Conservation (phyloP, 2,113 vertebrate species). For the Cryptomyrus ogoouensis region DNA sequence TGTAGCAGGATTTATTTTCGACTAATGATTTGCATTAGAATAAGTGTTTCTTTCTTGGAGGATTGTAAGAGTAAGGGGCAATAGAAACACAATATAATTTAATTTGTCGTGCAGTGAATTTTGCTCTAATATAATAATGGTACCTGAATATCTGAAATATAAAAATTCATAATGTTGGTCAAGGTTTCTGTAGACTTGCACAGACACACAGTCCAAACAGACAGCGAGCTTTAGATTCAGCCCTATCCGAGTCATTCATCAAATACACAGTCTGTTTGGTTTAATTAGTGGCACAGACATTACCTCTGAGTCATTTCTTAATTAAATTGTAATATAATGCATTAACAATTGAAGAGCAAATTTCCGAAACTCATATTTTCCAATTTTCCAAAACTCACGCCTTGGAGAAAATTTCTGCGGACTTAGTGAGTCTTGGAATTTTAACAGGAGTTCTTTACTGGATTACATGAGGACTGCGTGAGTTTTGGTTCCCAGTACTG, state of each 20-base stretch:
- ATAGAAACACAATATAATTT: not conserved
- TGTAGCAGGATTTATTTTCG: constrained; percentile 16
- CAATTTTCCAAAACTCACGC: not conserved
- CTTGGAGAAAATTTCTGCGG: not conserved
- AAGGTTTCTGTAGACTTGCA: not conserved
- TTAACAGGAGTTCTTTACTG: not conserved
- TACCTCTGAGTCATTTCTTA: not conserved
- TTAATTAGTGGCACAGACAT: not conserved
- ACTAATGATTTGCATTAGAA: not conserved
- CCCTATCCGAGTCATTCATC: not conserved
- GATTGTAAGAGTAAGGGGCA: not conserved
- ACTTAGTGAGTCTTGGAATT: not conserved
- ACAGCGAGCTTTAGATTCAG: not conserved
- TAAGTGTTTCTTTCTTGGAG: not conserved
- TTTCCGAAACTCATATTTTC: not conserved
- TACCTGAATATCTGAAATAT: not conserved
- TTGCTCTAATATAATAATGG: not conserved
- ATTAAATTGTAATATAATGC: not conserved
- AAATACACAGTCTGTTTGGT: not conserved
- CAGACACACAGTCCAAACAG: not conserved
- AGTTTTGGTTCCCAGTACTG: not conserved
- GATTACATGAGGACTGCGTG: not conserved
- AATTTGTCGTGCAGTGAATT: not conserved
- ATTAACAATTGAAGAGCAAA: not conserved
- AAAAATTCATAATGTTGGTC: not conserved